Evolutionary conservation across 2,888 invertebrate species (phyloP).

Genomic region (Dicyrtomina minuta): DNA sequence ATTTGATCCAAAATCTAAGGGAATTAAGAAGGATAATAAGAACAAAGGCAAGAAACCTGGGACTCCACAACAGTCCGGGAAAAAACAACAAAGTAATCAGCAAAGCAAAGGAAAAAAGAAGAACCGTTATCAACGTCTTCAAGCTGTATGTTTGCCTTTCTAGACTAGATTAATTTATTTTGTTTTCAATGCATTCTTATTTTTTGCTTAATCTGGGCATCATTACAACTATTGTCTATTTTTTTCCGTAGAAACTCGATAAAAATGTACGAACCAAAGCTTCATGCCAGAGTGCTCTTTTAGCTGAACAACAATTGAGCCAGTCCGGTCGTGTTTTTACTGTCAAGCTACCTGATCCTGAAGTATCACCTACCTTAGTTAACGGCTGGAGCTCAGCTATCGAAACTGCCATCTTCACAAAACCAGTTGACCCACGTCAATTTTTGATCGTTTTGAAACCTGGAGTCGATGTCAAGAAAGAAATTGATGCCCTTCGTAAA

Average conservation of each 20-base stretch:
- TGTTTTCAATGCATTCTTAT: no score
- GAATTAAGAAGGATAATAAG: conserved; percentile 16
- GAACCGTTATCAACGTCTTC: conserved; percentile 42
- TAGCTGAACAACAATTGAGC: conserved; percentile 43
- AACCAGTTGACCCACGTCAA: conserved; percentile 45
- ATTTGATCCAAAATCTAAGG: conserved; percentile 27
- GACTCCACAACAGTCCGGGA: conserved; percentile 14
- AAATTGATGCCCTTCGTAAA: conserved; percentile 46
- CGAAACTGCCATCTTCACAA: conserved; percentile 48
- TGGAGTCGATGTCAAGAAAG: conserved; percentile 47
- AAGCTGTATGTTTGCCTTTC: conserved; percentile 33
- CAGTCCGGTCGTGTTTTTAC: conserved; percentile 37
- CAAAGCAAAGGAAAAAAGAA: conserved; percentile 29
- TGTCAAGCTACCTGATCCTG: conserved; percentile 43
- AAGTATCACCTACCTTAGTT: conserved; percentile 34
- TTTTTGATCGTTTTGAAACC: conserved; percentile 49
- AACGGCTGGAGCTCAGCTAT: conserved; percentile 40
- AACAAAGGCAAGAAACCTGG: not conserved
- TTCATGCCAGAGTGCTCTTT: conserved; percentile 43
- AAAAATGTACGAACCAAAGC: conserved; percentile 33
- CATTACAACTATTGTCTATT: not conserved
- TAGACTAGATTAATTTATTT: no score
- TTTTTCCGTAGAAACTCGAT: conserved; percentile 16
- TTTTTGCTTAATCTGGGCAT: not conserved
- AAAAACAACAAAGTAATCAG: conserved; percentile 31